These are phyloP conservation scores for Ooceraea biroi DNA, from an alignment of 1,140 invertebrate species.

Conservation along the genomic window DNA sequence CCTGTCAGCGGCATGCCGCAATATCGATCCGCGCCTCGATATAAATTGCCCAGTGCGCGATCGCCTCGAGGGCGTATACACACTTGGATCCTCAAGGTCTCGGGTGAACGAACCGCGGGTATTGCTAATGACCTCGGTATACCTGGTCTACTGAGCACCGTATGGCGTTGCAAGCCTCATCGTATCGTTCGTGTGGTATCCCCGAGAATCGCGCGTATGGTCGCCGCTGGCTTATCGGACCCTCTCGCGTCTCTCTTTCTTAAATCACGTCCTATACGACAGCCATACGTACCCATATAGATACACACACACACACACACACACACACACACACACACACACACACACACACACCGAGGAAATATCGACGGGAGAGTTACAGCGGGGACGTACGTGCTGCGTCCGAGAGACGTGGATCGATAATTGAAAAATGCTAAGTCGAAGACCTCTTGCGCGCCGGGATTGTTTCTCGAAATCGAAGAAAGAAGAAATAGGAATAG, in stretches of 20 bases:
- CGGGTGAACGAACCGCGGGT: slow-evolving; percentile 78
- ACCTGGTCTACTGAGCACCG: slow-evolving; percentile 42
- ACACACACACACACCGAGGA: background rate
- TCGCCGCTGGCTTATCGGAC: slow-evolving; percentile 27
- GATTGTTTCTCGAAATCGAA: slow-evolving; percentile 45
- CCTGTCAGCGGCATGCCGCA: background rate
- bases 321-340: background rate
- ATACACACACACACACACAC: background rate
- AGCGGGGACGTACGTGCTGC: slow-evolving; percentile 38
- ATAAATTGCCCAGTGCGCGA: slow-evolving; percentile 46
- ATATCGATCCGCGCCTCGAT: slow-evolving; percentile 25
- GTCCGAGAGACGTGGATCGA: slow-evolving; percentile 49
- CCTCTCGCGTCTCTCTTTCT: slow-evolving; percentile 51
- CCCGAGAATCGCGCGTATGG: background rate
- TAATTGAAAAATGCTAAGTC: slow-evolving; percentile 61
- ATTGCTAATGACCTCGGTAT: slow-evolving; percentile 72
- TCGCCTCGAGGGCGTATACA: slow-evolving; percentile 30
- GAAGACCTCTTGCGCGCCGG: slow-evolving; percentile 30
- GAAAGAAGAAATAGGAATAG: slow-evolving; percentile 41
- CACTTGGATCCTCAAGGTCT: slow-evolving; percentile 74
- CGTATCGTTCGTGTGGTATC: slow-evolving; percentile 16
- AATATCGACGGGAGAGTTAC: slow-evolving; percentile 38
- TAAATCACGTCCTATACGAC: slow-evolving; percentile 48
- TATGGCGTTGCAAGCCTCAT: slow-evolving; percentile 31
- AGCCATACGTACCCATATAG: background rate